Base-by-base conservation (phyloP, 2,113 vertebrate species). In the Seriola rivoliana region DNA sequence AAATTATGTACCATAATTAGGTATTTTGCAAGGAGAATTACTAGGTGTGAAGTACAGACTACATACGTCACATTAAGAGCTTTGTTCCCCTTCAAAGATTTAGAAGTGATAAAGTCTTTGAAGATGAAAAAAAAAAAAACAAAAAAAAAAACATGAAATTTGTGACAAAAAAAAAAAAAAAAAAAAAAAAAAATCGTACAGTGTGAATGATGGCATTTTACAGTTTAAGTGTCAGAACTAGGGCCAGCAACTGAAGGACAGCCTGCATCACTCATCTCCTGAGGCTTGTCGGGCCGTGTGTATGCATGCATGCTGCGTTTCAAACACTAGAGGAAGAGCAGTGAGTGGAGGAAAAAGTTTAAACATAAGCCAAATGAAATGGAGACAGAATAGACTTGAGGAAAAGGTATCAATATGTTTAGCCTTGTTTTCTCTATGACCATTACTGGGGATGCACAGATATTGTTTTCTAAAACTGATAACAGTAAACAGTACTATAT, bases 11-110 rank as follows among this genome's bases (percentile, higher is more conserved):
- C 77, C 68, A 29, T 91, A 85, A 92, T 90, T 77, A 85, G 78
- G 79, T 90, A 84, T 83, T 87, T 87, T 25, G 72, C 62, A 71
- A 52, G 50, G 63, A 71, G 87, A 90, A 89, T 91, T 86, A 88
- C 84, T 76, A 83, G 69, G 85, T 91, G 90, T 83, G 81, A 92
- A 87, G 76, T 62, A 79, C 76, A 81, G 66, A 75, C 75, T 64
- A 50, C 71, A 78, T 63, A 48, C 34, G 68, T 38, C 76, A 54
- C 40, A 21, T 87, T 80, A 77, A 71, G 58, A 86, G 72, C 75
- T 67, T 19, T 4, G 9, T 34, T 76, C 11, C 52, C 57, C 55
- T 69, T 84, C 40, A 75, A 46, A 86, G 88, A 79, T 78, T 70
- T 38, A 60, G n/a, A 84, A 71, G 63, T 14, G 44, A 89, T 86